Evolutionary conservation across 2,113 vertebrate genomes (phyloP), one percentile per base, ranked within the genome.

Genomic region (Tiliqua scincoides): DNA sequence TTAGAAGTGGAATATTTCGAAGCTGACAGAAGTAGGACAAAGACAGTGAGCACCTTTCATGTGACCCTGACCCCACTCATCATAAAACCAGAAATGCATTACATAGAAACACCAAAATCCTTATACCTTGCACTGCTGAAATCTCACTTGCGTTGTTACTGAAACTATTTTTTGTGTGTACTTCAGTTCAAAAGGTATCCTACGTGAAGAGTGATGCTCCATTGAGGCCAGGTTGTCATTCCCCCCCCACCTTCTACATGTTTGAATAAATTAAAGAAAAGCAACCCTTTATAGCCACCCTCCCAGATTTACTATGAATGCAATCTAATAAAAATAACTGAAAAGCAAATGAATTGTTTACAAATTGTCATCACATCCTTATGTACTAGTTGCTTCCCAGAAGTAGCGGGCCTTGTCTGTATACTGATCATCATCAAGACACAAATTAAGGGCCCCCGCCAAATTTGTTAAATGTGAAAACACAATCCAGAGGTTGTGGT

Each of bases 201-300:
- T 14, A 59, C 68, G 78, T 86, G 72, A 57, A 67, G 73, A 70
- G 23, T n/a, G 77, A 54, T 67, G 43, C 52, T 75, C 73, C 6
- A 10, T 37, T 40, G 23, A 21, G 21, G 67, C 7, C 0, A 21
- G 83, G 0, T 3, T 68, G 59, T 78, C 82, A 6, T 63, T 77
- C 43, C 86, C 88, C 43, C 85, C 83, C 81, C 87, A 23, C 87
- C 4, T 82, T 85, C 73, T 91, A 92, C 91, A 88, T 92, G 92
- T 89, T 89, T 52, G 0, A 95, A 96, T 95, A 96, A 96, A 95
- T 95, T 94, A 89, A 79, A 79, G 83, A 79, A 71, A 87, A 79
- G 83, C 82, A 71, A 87, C 68, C 32, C 68, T 87, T 79, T 93
- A 84, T 78, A 89, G 27, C 30, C 43, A 61, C n/a, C 15, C 62